These are phyloP conservation scores for Centroberyx gerrardi DNA, from an alignment of 2,797 vertebrate genomes.

Conservation along the genomic window DNA sequence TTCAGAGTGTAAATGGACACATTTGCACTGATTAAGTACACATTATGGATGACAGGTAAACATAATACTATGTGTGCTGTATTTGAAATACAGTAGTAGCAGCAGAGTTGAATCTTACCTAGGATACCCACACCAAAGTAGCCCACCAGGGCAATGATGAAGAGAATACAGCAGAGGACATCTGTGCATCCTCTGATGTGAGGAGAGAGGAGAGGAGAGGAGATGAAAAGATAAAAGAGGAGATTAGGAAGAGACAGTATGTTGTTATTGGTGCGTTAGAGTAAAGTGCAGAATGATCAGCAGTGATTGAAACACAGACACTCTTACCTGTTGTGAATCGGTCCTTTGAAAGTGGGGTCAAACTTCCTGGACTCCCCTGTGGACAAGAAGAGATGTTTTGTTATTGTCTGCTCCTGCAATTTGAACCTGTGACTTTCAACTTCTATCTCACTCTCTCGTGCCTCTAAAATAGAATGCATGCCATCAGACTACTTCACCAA, in stretches of 20 bases:
- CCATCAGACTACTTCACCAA: not conserved
- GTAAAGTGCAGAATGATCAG: not conserved
- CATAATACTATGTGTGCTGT: not conserved
- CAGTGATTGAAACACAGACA: not conserved
- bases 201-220: not conserved
- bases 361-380: conserved; percentile 92
- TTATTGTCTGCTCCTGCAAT: not conserved
- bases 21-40: too few relatives aligned
- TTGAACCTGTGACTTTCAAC: not conserved
- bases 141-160: conserved; percentile 89
- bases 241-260: not conserved
- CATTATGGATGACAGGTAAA: not conserved
- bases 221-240: conserved; percentile 14
- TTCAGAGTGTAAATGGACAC: not conserved
- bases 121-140: conserved; percentile 93
- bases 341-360: conserved; percentile 94
- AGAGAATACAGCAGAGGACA: conserved; percentile 91
- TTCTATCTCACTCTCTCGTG: not conserved
- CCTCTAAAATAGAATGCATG: not conserved
- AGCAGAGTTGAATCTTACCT: conserved; percentile 81
- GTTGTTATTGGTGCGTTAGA: not conserved
- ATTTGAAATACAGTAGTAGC: not conserved
- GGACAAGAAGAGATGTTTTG: conserved; percentile 22
- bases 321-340: conserved; percentile 92
- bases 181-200: conserved; percentile 92